Evolutionary conservation across 1,140 invertebrate genomes (phyloP).

Genomic region (Asbolus verrucosus): DNA sequence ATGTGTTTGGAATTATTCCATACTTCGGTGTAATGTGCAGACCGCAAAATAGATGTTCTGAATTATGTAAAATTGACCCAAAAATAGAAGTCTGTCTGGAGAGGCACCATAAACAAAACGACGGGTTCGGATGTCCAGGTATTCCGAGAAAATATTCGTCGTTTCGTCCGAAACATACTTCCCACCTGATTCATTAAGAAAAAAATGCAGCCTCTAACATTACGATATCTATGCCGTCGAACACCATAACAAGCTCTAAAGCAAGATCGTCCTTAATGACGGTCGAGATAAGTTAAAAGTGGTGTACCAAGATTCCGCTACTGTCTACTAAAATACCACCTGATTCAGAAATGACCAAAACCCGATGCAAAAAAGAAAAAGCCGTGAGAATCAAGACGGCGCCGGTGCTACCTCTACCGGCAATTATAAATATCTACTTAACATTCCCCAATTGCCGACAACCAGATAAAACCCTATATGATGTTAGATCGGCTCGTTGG

Average conservation of each 20-base stretch:
- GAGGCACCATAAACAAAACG: background rate
- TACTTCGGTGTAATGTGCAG: too few relatives aligned
- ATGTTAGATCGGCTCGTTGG: slow-evolving; percentile 56
- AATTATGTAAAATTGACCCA: too few relatives aligned
- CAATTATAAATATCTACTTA: slow-evolving; percentile 62
- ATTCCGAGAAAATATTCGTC: slow-evolving; percentile 47
- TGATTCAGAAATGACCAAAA: slow-evolving; percentile 42
- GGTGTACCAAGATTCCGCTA: slow-evolving; percentile 61
- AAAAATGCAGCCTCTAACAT: slow-evolving; percentile 55
- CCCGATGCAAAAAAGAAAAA: slow-evolving; percentile 44
- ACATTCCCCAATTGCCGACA: slow-evolving; percentile 57
- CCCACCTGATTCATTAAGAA: slow-evolving; percentile 54
- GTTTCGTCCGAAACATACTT: slow-evolving; percentile 52
- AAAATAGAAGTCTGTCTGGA: too few relatives aligned
- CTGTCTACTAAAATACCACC: slow-evolving; percentile 44
- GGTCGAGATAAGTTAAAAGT: slow-evolving; percentile 62
- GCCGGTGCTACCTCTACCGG: slow-evolving; percentile 51
- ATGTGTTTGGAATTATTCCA: too few relatives aligned
- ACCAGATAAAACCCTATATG: slow-evolving; percentile 55
- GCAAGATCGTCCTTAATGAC: slow-evolving; percentile 61
- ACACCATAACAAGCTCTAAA: slow-evolving; percentile 54
- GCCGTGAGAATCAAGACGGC: slow-evolving; percentile 47
- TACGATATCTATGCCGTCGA: slow-evolving; percentile 54
- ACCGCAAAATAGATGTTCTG: too few relatives aligned
- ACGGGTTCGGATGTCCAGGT: background rate